These are phyloP conservation scores for Microcebus lehilahytsara DNA, from an alignment of 2,113 vertebrate species.

Conservation along the genomic window DNA sequence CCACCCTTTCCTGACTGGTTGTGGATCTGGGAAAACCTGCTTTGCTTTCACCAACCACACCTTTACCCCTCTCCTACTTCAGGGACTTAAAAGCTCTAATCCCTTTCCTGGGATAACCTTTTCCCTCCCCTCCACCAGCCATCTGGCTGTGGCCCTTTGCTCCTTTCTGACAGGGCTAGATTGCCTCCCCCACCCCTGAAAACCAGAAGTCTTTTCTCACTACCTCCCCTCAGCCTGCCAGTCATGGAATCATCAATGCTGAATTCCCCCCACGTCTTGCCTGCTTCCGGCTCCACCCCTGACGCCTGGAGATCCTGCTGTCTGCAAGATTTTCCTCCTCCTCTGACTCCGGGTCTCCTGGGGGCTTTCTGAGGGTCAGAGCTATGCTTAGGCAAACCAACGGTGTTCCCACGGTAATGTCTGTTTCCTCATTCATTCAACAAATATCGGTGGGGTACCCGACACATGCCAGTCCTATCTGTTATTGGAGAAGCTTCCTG, in stretches of 20 bases:
- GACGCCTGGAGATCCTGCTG: neutral
- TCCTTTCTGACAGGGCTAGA: neutral
- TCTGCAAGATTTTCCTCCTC: too few relatives aligned
- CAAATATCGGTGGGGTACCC: neutral
- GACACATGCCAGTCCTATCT: too few relatives aligned
- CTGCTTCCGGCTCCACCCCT: neutral
- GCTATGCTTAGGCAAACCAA: neutral
- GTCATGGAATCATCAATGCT: neutral
- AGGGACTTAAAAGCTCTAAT: slow-evolving; percentile 39
- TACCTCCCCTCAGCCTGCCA: neutral
- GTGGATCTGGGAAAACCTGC: slow-evolving; percentile 54
- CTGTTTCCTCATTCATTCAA: neutral
- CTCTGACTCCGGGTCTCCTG: neutral
- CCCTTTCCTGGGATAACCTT: slow-evolving; percentile 26
- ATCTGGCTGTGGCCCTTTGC: neutral
- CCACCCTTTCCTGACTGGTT: neutral
- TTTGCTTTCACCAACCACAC: slow-evolving; percentile 55
- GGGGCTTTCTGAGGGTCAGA: neutral
- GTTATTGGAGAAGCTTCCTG: neutral
- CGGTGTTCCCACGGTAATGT: fast-evolving
- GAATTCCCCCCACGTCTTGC: neutral
- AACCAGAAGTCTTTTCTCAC: neutral
- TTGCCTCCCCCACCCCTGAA: neutral
- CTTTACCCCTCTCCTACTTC: slow-evolving; percentile 32
- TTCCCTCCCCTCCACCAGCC: slow-evolving; percentile 21